phyloP scores from a whole-genome alignment of 2,888 invertebrate genomes.

The Noctua comes region DNA sequence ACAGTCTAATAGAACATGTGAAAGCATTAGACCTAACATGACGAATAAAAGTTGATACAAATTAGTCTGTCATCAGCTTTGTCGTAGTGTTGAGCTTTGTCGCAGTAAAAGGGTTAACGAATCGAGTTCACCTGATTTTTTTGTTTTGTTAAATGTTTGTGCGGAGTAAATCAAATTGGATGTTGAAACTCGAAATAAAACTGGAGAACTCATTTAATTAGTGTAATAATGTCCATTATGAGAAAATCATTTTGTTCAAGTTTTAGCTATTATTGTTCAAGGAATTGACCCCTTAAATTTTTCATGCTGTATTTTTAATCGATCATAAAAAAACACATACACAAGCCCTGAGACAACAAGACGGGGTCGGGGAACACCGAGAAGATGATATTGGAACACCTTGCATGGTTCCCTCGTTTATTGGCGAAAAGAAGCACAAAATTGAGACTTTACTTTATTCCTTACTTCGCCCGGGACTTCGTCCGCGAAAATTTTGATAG shows the following conservation, averaged over 20 bases:
- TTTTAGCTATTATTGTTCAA: not conserved
- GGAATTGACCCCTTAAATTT: too few relatives aligned
- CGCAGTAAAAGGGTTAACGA: conserved; percentile 34
- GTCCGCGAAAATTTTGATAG: too few relatives aligned
- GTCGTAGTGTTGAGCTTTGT: conserved; percentile 22
- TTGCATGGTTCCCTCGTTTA: not conserved
- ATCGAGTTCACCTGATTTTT: conserved; percentile 29
- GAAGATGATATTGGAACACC: not conserved
- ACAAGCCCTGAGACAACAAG: not conserved
- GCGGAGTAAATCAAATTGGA: conserved; percentile 13
- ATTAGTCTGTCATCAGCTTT: conserved; percentile 47
- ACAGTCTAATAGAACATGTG: conserved; percentile 7
- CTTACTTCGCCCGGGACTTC: too few relatives aligned
- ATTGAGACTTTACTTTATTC: not conserved
- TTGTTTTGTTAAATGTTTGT: conserved; percentile 34
- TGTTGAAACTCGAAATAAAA: conserved; percentile 11
- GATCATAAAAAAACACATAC: not conserved
- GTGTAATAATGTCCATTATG: too few relatives aligned
- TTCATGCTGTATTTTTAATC: too few relatives aligned
- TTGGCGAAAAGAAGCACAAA: not conserved
- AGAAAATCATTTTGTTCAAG: not conserved
- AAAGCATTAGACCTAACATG: conserved; percentile 1
- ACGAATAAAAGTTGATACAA: conserved; percentile 27
- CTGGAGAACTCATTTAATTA: too few relatives aligned
- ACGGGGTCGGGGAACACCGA: too few relatives aligned